phyloP scores from a whole-genome alignment of 2,113 vertebrate genomes.

The Gopherus flavomarginatus region DNA sequence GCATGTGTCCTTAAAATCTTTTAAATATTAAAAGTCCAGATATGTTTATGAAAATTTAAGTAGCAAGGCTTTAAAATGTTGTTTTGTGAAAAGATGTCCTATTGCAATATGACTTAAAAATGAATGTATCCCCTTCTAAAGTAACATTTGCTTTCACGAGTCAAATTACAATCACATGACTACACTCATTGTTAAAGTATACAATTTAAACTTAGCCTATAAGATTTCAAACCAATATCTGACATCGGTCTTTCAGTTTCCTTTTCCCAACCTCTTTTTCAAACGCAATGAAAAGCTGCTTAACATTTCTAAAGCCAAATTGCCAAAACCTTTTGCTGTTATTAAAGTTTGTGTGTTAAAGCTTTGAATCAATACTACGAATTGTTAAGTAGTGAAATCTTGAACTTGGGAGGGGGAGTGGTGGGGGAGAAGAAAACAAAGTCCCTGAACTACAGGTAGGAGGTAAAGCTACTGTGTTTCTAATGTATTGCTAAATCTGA shows the following conservation, averaged over 20 bases:
- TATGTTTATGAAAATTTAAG: neutral
- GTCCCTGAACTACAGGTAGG: neutral
- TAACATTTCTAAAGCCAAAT: conserved; percentile 43
- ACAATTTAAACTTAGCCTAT: neutral
- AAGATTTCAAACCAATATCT: conserved; percentile 5
- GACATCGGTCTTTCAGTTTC: neutral
- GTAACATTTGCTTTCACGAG: conserved; percentile 26
- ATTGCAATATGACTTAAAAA: conserved; percentile 46
- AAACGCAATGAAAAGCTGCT: neutral
- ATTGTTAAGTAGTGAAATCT: conserved; percentile 14
- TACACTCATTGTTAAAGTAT: conserved; percentile 26
- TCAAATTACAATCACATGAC: neutral
- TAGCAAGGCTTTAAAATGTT: neutral
- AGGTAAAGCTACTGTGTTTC: neutral
- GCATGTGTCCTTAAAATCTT: conserved; percentile 28
- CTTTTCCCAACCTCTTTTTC: conserved; percentile 40
- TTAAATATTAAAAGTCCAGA: conserved; percentile 31
- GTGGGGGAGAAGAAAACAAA: neutral
- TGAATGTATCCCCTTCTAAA: conserved; percentile 23
- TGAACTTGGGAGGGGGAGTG: neutral
- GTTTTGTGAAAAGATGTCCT: conserved; percentile 16
- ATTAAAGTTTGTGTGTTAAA: conserved; percentile 21
- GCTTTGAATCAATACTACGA: conserved; percentile 12
- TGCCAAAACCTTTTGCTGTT: neutral
- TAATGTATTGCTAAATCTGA: conserved; percentile 5